These are phyloP conservation scores for Drymonia ruficornis DNA, from an alignment of 2,888 invertebrate genomes.

Conservation along the genomic window DNA sequence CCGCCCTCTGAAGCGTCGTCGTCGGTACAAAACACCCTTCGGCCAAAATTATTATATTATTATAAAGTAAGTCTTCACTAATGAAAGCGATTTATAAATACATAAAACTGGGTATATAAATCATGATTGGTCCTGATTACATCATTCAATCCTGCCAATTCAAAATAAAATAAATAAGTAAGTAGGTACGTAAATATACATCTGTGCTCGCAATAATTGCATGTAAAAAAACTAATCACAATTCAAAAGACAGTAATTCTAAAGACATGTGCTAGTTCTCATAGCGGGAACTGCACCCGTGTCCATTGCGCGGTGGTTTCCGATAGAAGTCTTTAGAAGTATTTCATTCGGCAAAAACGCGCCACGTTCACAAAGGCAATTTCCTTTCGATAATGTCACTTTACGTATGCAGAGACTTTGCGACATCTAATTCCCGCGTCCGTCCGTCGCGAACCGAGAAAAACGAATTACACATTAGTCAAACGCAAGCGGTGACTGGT, in stretches of 20 bases:
- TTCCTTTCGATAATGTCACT: slow-evolving; percentile 12
- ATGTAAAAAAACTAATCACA: slow-evolving; percentile 31
- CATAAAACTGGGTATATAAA: too few species aligned
- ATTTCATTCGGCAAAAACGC: slow-evolving; percentile 27
- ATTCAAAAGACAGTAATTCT: slow-evolving; percentile 47
- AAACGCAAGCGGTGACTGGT: slow-evolving; percentile 17
- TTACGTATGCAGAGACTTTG: slow-evolving; percentile 5
- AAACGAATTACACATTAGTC: slow-evolving; percentile 20
- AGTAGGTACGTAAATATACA: background rate
- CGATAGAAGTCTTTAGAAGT: slow-evolving; percentile 22
- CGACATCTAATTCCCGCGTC: slow-evolving; percentile 17
- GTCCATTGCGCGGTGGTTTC: slow-evolving; percentile 51
- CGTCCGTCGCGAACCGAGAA: slow-evolving; percentile 17
- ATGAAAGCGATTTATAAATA: too few species aligned
- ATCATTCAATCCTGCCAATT: too few species aligned
- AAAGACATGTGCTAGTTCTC: slow-evolving; percentile 66
- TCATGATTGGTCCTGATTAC: background rate
- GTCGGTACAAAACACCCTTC: too few species aligned
- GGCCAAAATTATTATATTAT: too few species aligned
- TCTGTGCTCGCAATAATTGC: slow-evolving; percentile 30
- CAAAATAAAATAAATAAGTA: too few species aligned
- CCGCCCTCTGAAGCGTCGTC: too few species aligned
- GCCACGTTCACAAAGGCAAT: slow-evolving; percentile 20
- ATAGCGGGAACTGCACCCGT: slow-evolving; percentile 50
- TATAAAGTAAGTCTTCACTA: too few species aligned